Conservation (phyloP, 2,113 vertebrate species). For the Salvator merianae region DNA sequence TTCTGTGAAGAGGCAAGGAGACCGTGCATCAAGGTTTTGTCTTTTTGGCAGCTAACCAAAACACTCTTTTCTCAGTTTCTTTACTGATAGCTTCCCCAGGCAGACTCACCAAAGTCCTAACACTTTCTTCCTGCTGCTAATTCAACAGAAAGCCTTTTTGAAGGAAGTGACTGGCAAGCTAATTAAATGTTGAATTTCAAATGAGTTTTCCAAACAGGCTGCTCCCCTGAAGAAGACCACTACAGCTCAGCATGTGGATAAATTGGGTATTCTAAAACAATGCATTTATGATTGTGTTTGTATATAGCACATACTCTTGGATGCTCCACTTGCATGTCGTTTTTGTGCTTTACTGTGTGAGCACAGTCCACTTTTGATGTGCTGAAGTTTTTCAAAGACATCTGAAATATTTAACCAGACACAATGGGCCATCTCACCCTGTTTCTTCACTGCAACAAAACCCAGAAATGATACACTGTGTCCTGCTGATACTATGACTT, state of each 20-base stretch:
- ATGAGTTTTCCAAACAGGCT: background rate
- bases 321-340: background rate
- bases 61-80: background rate
- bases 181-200: background rate
- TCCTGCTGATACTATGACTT: constrained; percentile 8
- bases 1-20: background rate
- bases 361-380: background rate
- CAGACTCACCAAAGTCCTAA: background rate
- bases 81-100: background rate
- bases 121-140: background rate
- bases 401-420: background rate
- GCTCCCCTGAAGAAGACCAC: background rate
- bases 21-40: background rate
- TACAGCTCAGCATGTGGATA: background rate
- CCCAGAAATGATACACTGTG: background rate
- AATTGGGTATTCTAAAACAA: background rate
- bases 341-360: background rate
- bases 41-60: background rate
- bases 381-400: background rate
- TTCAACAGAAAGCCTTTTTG: background rate
- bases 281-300: background rate
- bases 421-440: background rate
- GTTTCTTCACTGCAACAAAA: background rate
- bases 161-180: constrained; percentile 1
- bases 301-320: background rate